Evolutionary conservation across 2,797 vertebrate species (phyloP).

Genomic region (Scomberomorus guttatus): DNA sequence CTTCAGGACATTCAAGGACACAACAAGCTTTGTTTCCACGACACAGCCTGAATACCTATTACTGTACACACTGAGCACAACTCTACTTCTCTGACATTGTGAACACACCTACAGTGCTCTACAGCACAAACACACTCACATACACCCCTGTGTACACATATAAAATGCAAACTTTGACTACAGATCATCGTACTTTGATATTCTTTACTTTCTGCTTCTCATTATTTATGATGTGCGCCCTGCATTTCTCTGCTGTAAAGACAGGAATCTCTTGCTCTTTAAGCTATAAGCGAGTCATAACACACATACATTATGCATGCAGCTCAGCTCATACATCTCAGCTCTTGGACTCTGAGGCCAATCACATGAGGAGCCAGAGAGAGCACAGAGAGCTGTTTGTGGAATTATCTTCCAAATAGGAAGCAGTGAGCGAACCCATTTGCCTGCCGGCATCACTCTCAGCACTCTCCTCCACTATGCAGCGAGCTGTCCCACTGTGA

Average conservation of each 20-base stretch:
- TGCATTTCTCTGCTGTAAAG: slow-evolving; percentile 4
- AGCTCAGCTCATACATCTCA: slow-evolving; percentile 25
- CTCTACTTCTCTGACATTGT: neutral
- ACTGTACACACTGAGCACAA: neutral
- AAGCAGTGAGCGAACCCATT: slow-evolving; percentile 10
- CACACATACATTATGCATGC: slow-evolving; percentile 33
- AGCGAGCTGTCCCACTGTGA: neutral
- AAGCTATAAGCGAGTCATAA: slow-evolving; percentile 12
- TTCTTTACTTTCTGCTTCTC: slow-evolving; percentile 19
- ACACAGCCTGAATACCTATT: slow-evolving; percentile 8
- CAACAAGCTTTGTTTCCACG: neutral
- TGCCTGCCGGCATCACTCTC: slow-evolving; percentile 7
- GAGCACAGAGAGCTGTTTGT: neutral
- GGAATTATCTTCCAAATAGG: slow-evolving; percentile 1
- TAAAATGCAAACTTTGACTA: neutral
- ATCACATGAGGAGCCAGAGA: slow-evolving; percentile 7
- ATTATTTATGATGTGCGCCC: slow-evolving; percentile 19
- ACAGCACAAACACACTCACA: neutral
- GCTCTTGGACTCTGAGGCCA: slow-evolving; percentile 4
- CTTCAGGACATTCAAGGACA: slow-evolving; percentile 26
- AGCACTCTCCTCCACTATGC: too few relatives aligned
- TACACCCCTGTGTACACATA: neutral
- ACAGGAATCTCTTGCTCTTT: slow-evolving; percentile 4
- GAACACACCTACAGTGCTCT: neutral
- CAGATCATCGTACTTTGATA: slow-evolving; percentile 6